Evolutionary conservation across 2,888 invertebrate species (phyloP).

Genomic region (Dasysyrphus albostriatus): DNA sequence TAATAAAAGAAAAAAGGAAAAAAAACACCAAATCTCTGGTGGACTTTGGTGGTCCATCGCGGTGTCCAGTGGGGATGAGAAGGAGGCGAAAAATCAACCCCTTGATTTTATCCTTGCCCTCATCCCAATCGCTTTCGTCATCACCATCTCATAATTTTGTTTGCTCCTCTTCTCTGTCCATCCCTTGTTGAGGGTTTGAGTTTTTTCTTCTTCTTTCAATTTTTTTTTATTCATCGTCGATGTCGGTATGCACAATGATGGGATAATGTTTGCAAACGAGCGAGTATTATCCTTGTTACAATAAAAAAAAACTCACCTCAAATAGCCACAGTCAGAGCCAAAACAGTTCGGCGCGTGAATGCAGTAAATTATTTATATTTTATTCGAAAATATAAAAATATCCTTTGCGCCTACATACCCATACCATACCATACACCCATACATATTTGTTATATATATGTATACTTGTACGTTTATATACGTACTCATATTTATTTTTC

Average conservation of each 20-base stretch:
- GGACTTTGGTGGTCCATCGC: slow-evolving; percentile 50
- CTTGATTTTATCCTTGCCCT: slow-evolving; percentile 51
- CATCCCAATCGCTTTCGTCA: slow-evolving; percentile 70
- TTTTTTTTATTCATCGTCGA: neutral
- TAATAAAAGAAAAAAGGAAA: slow-evolving; percentile 1
- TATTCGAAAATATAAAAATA: slow-evolving; percentile 62
- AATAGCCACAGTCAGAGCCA: slow-evolving; percentile 14
- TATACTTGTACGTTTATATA: slow-evolving; percentile 10
- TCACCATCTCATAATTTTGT: slow-evolving; percentile 61
- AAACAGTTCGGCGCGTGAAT: slow-evolving; percentile 50
- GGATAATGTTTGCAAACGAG: slow-evolving; percentile 60
- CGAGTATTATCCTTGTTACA: slow-evolving; percentile 61
- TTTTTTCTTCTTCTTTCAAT: slow-evolving; percentile 8
- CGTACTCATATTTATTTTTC: slow-evolving; percentile 37
- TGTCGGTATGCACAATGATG: slow-evolving; percentile 29
- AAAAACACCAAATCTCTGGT: slow-evolving; percentile 1
- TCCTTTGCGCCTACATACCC: slow-evolving; percentile 13
- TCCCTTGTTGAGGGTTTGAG: slow-evolving; percentile 41
- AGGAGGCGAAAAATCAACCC: slow-evolving; percentile 16
- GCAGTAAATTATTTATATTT: slow-evolving; percentile 70
- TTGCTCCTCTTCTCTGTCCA: slow-evolving; percentile 52
- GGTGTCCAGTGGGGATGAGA: neutral
- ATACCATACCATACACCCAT: neutral
- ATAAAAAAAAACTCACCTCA: slow-evolving; percentile 36
- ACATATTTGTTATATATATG: neutral